Percentiles rank a stretch among this genome's conserved stretches.
These are phyloP conservation scores for Diarsia mendica DNA, from an alignment of 2,888 invertebrate species.

Conservation along the genomic window DNA sequence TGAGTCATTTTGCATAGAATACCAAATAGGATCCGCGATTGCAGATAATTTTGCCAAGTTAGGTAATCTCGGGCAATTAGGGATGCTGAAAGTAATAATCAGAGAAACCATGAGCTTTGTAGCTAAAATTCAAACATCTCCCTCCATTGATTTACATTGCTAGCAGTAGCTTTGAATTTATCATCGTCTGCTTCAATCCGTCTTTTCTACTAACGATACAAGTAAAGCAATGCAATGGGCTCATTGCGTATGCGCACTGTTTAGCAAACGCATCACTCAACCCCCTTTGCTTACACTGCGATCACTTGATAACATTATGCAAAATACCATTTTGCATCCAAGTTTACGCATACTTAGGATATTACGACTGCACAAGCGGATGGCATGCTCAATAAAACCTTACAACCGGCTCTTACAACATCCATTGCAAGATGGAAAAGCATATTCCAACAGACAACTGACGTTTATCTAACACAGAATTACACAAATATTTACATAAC, in stretches of 20 bases:
- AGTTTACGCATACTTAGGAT: slow-evolving; percentile 32
- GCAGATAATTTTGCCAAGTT: slow-evolving; percentile 50
- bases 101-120: neutral
- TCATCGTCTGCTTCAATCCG: neutral
- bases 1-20: slow-evolving; percentile 55
- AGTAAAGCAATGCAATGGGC: neutral
- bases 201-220: neutral
- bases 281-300: neutral
- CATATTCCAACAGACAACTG: slow-evolving; percentile 28
- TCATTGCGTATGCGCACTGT: slow-evolving; percentile 23
- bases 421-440: slow-evolving; percentile 23
- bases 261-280: slow-evolving; percentile 36
- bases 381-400: slow-evolving; percentile 36
- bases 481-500: slow-evolving; percentile 57
- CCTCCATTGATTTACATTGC: neutral
- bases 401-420: slow-evolving; percentile 36
- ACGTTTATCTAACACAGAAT: slow-evolving; percentile 37
- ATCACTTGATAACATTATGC: slow-evolving; percentile 26
- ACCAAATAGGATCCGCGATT: slow-evolving; percentile 46
- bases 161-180: neutral
- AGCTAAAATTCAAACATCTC: slow-evolving; percentile 1
- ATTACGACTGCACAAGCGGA: slow-evolving; percentile 37
- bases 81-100: slow-evolving; percentile 16
- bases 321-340: slow-evolving; percentile 26
- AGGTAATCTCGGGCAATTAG: slow-evolving; percentile 38